These are phyloP conservation scores for Orthonyx spaldingii DNA, from an alignment of 2,113 vertebrate genomes.

Conservation along the genomic window DNA sequence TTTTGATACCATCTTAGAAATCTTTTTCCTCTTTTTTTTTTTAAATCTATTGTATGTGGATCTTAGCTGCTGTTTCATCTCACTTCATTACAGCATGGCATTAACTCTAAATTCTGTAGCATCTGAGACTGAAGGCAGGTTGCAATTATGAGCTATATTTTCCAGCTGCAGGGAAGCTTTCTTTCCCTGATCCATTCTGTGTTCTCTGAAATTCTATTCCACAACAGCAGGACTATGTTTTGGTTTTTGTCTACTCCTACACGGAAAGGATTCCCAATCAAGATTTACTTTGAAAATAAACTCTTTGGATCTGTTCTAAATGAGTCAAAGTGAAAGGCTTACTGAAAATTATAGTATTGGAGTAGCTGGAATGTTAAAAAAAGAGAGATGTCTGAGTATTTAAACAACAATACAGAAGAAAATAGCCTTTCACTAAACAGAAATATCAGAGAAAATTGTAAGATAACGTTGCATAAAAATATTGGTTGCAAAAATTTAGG, in stretches of 20 bases:
- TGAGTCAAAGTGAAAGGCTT: neutral
- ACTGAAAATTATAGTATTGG: neutral
- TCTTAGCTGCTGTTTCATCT: neutral
- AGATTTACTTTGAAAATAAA: neutral
- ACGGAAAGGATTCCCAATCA: neutral
- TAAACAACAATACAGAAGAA: neutral
- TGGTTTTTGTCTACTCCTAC: neutral
- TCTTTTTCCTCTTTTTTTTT: rapidly evolving
- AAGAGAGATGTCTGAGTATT: neutral
- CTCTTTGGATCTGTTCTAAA: neutral
- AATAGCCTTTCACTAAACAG: neutral
- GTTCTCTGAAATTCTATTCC: neutral
- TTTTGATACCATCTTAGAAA: neutral
- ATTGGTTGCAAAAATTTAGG: neutral
- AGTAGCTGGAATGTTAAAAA: neutral
- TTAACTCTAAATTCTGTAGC: neutral
- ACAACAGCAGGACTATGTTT: neutral
- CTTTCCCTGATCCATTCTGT: neutral
- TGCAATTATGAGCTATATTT: neutral
- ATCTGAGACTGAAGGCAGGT: neutral
- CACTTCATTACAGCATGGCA: neutral
- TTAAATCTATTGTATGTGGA: neutral
- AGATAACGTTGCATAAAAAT: neutral
- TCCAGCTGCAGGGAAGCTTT: neutral
- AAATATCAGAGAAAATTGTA: neutral